Conservation (phyloP, 2,888 invertebrate genomes). For the Druceiella hillmani region DNA sequence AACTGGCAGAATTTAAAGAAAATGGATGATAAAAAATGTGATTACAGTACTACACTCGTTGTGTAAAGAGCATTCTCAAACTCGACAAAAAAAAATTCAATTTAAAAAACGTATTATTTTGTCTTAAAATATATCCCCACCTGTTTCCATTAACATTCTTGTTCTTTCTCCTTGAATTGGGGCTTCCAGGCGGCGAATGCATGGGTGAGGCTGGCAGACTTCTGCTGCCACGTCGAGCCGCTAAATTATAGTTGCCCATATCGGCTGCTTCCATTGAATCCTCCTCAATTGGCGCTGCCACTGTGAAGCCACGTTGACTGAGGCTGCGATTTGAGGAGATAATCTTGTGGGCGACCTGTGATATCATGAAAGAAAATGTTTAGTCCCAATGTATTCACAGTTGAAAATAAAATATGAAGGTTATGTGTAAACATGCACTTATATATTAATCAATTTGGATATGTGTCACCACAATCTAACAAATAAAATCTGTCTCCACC, state of each 20-base stretch:
- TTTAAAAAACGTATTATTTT: not conserved
- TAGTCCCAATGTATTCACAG: too few species aligned
- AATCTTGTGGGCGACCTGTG: constrained; percentile 53
- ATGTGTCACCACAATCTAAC: too few species aligned
- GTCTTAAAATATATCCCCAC: constrained; percentile 29
- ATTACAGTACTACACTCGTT: too few species aligned
- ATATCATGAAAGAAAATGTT: too few species aligned
- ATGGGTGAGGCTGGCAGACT: constrained; percentile 67
- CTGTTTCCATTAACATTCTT: constrained; percentile 50
- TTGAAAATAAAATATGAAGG: too few species aligned
- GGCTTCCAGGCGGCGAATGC: constrained; percentile 56
- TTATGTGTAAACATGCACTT: too few species aligned
- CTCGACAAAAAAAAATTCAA: not conserved
- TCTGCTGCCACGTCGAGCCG: constrained; percentile 58
- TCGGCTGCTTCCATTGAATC: constrained; percentile 27
- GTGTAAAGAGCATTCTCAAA: too few species aligned
- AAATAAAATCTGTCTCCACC: too few species aligned
- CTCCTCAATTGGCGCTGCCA: constrained; percentile 35
- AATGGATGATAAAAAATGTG: too few species aligned
- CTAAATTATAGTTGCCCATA: constrained; percentile 32
- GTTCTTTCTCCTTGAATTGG: constrained; percentile 52
- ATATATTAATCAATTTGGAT: too few species aligned
- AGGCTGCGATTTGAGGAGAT: constrained; percentile 41
- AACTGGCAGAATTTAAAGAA: too few species aligned
- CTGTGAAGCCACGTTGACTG: constrained; percentile 40